A percentile compares a stretch with the other conserved stretches of the same genome.
Evolutionary conservation across 2,113 vertebrate species (phyloP).

Genomic region (Muntiacus reevesi): DNA sequence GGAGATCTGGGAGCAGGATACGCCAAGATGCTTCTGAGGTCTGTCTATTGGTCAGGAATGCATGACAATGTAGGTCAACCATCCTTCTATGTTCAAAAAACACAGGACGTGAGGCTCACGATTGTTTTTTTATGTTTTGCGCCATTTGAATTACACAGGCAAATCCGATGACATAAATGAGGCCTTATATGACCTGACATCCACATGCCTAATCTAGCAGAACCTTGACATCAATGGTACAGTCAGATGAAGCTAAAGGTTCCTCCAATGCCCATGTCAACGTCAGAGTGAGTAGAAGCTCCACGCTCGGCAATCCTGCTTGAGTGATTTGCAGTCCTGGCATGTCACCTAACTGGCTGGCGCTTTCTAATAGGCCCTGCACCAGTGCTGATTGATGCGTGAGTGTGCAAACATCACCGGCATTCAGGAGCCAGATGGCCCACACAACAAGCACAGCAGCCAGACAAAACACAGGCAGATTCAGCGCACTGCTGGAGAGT

Average conservation of each 20-base stretch:
- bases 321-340: constrained; percentile 46
- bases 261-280: neutral
- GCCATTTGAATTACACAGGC: constrained; percentile 23
- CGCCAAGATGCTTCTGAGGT: neutral
- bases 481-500: neutral
- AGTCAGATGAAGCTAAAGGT: constrained; percentile 38
- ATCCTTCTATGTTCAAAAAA: neutral
- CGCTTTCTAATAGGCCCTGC: constrained; percentile 32
- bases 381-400: constrained; percentile 58
- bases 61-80: neutral
- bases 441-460: constrained; percentile 25
- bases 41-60: neutral
- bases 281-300: constrained; percentile 28
- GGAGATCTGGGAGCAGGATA: neutral
- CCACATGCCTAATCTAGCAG: constrained; percentile 8
- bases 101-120: neutral
- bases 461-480: constrained; percentile 57
- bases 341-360: constrained; percentile 38
- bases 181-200: constrained; percentile 8
- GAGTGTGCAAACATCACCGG: constrained; percentile 57
- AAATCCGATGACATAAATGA: constrained; percentile 35
- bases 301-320: neutral
- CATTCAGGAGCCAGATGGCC: constrained; percentile 60
- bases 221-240: neutral
- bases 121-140: neutral